Evolutionary conservation across 2,797 vertebrate genomes (phyloP).

Genomic region (Gephyroberyx darwinii): DNA sequence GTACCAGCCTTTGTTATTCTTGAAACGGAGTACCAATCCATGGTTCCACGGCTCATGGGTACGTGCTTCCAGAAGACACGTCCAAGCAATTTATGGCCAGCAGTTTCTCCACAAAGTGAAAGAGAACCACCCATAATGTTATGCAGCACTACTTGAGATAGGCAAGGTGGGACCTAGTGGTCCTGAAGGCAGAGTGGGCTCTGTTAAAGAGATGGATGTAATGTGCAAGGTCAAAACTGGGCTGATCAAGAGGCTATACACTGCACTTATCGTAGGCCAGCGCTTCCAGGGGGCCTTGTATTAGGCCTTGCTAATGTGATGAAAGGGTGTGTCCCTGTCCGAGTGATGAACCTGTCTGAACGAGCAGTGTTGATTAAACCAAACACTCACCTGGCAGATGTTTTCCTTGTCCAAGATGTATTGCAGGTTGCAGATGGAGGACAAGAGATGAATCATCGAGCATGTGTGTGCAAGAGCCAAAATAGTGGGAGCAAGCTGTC

Average conservation of each 20-base stretch:
- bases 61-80: constrained; percentile 7
- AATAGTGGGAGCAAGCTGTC: no score
- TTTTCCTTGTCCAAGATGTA: constrained; percentile 19
- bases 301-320: constrained; percentile 29
- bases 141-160: constrained; percentile 6
- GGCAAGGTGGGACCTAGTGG: neutral
- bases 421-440: neutral
- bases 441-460: no score
- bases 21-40: constrained; percentile 32
- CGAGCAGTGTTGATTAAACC: constrained; percentile 28
- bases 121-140: constrained; percentile 30
- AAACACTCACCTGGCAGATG: constrained; percentile 28
- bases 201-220: constrained; percentile 26
- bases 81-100: constrained; percentile 27
- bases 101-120: constrained; percentile 30
- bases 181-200: constrained; percentile 6
- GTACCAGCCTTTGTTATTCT: constrained; percentile 56
- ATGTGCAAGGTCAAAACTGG: constrained; percentile 15
- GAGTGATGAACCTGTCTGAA: constrained; percentile 47
- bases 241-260: constrained; percentile 10
- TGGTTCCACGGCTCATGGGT: constrained; percentile 49
- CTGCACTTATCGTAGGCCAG: constrained; percentile 17
- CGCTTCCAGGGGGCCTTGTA: no score
- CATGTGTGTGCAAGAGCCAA: no score
- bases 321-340: constrained; percentile 15